These are phyloP conservation scores for Pavo muticus DNA, from an alignment of 2,113 vertebrate genomes.

Conservation along the genomic window DNA sequence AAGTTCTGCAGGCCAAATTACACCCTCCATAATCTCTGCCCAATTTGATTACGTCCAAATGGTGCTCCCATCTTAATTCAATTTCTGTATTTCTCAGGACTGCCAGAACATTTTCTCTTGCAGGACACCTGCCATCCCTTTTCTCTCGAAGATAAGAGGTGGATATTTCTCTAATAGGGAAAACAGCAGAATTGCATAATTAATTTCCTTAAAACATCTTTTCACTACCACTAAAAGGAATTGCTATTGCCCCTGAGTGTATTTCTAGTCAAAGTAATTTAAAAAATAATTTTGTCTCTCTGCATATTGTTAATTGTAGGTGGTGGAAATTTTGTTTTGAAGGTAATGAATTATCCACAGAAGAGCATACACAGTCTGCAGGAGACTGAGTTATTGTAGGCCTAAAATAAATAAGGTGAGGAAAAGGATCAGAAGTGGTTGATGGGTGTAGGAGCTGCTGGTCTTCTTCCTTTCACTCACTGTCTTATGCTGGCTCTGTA, in stretches of 20 bases:
- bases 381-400: background rate
- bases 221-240: background rate
- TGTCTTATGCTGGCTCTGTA: background rate
- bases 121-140: background rate
- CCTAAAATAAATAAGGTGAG: background rate
- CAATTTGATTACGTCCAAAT: background rate
- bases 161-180: background rate
- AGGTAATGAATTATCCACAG: background rate
- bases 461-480: background rate
- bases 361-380: rapidly evolving
- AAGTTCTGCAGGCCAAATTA: background rate
- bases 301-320: background rate
- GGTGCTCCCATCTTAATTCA: background rate
- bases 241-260: background rate
- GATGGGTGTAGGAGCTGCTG: background rate
- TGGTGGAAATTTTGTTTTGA: background rate
- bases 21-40: background rate
- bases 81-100: background rate
- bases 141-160: background rate
- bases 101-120: background rate
- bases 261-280: conserved; percentile 4
- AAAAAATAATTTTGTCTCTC: background rate
- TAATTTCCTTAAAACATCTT: background rate
- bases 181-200: background rate
- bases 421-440: background rate